These are phyloP conservation scores for Drosophila baimaii DNA, from an alignment of 1,140 invertebrate genomes.

Conservation along the genomic window DNA sequence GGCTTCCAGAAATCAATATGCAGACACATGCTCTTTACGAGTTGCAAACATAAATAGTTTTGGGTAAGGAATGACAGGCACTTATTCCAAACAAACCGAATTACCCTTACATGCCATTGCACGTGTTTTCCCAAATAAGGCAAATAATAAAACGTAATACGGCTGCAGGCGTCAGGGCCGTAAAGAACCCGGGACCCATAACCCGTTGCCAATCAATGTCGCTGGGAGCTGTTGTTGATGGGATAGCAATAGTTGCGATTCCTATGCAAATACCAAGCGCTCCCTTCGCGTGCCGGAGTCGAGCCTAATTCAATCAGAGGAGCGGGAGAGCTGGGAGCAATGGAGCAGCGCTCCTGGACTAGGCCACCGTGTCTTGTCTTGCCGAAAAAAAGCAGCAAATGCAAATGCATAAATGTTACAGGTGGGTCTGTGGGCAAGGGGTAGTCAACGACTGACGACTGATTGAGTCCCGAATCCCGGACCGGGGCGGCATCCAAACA, in stretches of 20 bases:
- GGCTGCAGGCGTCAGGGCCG: slow-evolving; percentile 30
- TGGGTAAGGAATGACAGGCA: slow-evolving; percentile 21
- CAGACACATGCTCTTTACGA: slow-evolving; percentile 12
- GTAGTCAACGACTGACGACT: slow-evolving; percentile 3
- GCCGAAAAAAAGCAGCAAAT: slow-evolving; percentile 41
- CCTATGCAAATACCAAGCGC: slow-evolving; percentile 51
- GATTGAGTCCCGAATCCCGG: slow-evolving; percentile 35
- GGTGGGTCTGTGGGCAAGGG: slow-evolving; percentile 34
- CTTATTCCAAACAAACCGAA: slow-evolving; percentile 23
- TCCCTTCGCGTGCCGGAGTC: slow-evolving; percentile 38
- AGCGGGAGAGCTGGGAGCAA: slow-evolving; percentile 25
- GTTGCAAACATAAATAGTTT: slow-evolving; percentile 6
- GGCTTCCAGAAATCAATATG: slow-evolving; percentile 10
- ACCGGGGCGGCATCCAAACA: slow-evolving; percentile 47
- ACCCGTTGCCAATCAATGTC: slow-evolving; percentile 49
- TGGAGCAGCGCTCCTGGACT: slow-evolving; percentile 31
- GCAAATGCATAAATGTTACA: slow-evolving; percentile 62
- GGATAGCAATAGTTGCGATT: slow-evolving; percentile 34
- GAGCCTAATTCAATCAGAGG: slow-evolving; percentile 52
- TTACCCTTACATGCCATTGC: slow-evolving; percentile 35
- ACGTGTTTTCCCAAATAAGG: slow-evolving; percentile 22
- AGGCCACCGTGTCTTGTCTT: slow-evolving; percentile 52
- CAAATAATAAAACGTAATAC: slow-evolving; percentile 32
- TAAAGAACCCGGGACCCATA: slow-evolving; percentile 21
- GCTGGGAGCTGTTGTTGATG: slow-evolving; percentile 49